phyloP scores from a whole-genome alignment of 2,797 vertebrate species.

The Lycodopsis pacificus region DNA sequence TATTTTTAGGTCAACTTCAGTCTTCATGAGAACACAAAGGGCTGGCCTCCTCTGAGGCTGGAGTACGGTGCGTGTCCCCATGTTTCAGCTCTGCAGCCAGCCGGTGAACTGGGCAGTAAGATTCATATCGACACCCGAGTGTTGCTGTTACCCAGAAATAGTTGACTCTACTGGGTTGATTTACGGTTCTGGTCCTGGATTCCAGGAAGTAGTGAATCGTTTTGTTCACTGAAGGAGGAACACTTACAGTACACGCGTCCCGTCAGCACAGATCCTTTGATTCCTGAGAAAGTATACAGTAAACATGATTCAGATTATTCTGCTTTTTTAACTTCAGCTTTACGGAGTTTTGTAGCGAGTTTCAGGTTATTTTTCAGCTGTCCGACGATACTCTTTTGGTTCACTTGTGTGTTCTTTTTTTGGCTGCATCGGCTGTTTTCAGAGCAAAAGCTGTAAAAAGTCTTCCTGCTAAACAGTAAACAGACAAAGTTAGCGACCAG shows the following conservation, averaged over 20 bases:
- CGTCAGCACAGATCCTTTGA: not conserved
- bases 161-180: not conserved
- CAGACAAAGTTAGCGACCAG: not conserved
- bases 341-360: not conserved
- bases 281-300: not conserved
- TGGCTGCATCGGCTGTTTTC: not conserved
- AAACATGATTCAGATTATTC: not conserved
- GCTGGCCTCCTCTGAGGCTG: not conserved
- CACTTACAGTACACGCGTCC: not conserved
- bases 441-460: not conserved
- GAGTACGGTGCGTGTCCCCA: not conserved
- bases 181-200: not conserved
- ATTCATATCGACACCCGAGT: conserved; percentile 16
- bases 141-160: conserved; percentile 13
- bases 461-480: not conserved
- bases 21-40: not conserved
- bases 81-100: not conserved
- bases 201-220: conserved; percentile 16
- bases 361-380: not conserved
- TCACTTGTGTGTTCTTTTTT: not conserved
- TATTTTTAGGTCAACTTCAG: conserved; percentile 5
- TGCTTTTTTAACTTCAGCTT: not conserved
- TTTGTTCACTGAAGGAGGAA: not conserved
- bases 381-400: not conserved
- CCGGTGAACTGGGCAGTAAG: not conserved